Evolutionary conservation across 2,888 invertebrate genomes (phyloP).

Genomic region (Endotricha flammealis): DNA sequence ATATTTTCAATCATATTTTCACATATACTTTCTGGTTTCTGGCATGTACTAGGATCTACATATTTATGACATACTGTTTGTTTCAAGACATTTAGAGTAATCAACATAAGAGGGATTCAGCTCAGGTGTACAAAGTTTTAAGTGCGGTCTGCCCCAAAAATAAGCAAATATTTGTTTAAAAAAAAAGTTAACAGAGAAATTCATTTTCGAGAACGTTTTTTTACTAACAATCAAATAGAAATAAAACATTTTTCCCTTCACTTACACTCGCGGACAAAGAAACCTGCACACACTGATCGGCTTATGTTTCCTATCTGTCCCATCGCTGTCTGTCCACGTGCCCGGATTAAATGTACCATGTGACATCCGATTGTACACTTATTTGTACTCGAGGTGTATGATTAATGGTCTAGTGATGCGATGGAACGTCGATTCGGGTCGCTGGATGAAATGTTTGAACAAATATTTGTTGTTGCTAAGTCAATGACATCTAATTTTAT

Average conservation of each 20-base stretch:
- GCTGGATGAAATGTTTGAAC: constrained; percentile 7
- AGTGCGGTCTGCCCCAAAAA: not conserved
- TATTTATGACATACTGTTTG: no score
- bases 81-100: no score
- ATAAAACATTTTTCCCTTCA: constrained; percentile 24
- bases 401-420: constrained; percentile 15
- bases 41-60: no score
- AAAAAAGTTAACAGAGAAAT: no score
- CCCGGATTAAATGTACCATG: constrained; percentile 46
- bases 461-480: constrained; percentile 7
- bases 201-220: no score
- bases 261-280: constrained; percentile 40
- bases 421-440: constrained; percentile 14
- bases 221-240: no score
- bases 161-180: no score
- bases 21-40: no score
- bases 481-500: not conserved
- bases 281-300: constrained; percentile 53
- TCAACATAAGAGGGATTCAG: no score
- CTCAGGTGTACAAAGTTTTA: no score
- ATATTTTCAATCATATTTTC: no score
- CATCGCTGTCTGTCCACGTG: constrained; percentile 54
- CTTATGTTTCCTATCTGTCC: constrained; percentile 47
- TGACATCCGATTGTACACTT: constrained; percentile 51
- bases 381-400: constrained; percentile 33